Percentiles rank a stretch among this genome's conserved stretches.
Conservation (phyloP, 2,113 vertebrate genomes). For the Condylura cristata region DNA sequence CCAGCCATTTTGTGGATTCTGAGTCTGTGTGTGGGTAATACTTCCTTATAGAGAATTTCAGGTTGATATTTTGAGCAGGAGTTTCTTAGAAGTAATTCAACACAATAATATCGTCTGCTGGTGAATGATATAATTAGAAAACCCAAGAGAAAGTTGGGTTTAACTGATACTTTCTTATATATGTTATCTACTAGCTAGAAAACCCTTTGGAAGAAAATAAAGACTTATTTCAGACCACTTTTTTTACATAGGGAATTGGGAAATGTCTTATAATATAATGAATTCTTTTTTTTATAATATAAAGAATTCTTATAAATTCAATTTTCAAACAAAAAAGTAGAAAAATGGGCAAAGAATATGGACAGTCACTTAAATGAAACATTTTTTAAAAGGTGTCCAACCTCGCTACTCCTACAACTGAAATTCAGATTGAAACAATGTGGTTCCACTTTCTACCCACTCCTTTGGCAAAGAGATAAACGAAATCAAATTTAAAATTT, state of each 20-base stretch:
- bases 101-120: background rate
- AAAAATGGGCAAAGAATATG: background rate
- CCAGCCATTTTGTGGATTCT: background rate
- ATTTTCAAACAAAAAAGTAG: background rate
- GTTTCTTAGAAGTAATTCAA: background rate
- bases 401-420: background rate
- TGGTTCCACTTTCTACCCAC: background rate
- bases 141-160: background rate
- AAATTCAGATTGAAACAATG: background rate
- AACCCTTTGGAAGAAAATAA: background rate
- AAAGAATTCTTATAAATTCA: background rate
- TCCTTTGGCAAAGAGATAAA: background rate
- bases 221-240: background rate
- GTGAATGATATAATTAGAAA: constrained; percentile 1
- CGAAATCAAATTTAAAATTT: background rate
- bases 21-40: background rate
- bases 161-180: background rate
- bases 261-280: background rate
- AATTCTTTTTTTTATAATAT: background rate
- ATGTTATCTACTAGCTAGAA: background rate
- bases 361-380: background rate
- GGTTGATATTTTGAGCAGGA: constrained; percentile 12
- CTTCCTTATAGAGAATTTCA: background rate
- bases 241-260: background rate
- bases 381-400: background rate